These are phyloP conservation scores for Ormyrus nitidulus DNA, from an alignment of 2,888 invertebrate genomes.

Conservation along the genomic window DNA sequence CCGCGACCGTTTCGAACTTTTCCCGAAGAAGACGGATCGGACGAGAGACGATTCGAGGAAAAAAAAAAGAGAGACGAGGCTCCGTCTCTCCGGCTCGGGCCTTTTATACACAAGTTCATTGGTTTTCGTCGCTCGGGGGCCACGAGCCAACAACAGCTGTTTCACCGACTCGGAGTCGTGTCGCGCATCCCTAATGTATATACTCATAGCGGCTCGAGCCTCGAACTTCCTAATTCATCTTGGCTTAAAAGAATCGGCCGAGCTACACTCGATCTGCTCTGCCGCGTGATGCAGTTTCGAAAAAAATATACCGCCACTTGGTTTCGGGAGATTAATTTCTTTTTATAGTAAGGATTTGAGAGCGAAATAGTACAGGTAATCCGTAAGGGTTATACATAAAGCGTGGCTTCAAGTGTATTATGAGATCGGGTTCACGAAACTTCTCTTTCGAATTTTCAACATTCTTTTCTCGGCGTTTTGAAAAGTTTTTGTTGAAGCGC, in stretches of 20 bases:
- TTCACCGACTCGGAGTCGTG: not conserved
- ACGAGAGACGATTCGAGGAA: not conserved
- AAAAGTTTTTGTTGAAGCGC: no score
- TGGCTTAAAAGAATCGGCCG: conserved; percentile 49
- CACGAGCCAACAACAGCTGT: conserved; percentile 46
- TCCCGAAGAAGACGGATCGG: conserved; percentile 33
- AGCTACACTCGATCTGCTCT: not conserved
- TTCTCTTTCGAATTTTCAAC: no score
- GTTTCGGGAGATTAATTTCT: no score
- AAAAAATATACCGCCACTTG: no score
- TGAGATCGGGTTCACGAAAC: no score
- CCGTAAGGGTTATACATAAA: no score
- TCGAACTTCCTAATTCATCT: conserved; percentile 51
- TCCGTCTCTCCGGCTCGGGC: not conserved
- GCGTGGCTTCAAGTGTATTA: no score
- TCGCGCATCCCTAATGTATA: not conserved
- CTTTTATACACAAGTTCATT: conserved; percentile 42
- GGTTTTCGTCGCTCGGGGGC: conserved; percentile 36
- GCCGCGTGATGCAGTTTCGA: not conserved
- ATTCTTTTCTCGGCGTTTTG: no score
- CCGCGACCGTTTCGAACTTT: conserved; percentile 1
- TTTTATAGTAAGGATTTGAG: no score
- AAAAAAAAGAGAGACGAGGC: no score
- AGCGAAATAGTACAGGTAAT: no score
- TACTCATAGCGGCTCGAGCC: conserved; percentile 19